A percentile compares a stretch with the other conserved stretches of the same genome.
Conservation (phyloP, 2,888 invertebrate genomes). For the Scaptomyza caliginosa region DNA sequence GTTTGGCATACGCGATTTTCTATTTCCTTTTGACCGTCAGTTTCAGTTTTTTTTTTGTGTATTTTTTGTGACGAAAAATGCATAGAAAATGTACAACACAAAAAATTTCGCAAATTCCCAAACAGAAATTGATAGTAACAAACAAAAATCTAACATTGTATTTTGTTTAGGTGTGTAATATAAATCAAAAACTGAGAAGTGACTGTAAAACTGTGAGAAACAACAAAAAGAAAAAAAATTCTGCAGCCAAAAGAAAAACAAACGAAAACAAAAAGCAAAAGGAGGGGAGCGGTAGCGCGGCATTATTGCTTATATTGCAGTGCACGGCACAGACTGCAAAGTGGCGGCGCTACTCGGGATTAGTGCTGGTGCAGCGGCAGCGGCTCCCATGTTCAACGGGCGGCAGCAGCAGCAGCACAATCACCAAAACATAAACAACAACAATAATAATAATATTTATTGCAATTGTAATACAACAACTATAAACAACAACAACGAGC, state of each 20-base stretch:
- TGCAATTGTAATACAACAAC: conserved; percentile 10
- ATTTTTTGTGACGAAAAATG: conserved; percentile 76
- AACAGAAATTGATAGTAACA: conserved; percentile 22
- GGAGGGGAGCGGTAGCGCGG: conserved; percentile 43
- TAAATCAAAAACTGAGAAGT: not conserved
- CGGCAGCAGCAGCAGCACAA: conserved; percentile 63
- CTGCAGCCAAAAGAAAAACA: conserved; percentile 36
- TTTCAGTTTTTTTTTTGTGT: conserved; percentile 67
- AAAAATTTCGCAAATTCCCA: conserved; percentile 36
- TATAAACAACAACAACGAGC: conserved; percentile 35
- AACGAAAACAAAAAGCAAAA: conserved; percentile 30
- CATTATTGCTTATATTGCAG: conserved; percentile 64
- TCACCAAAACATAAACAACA: conserved; percentile 46
- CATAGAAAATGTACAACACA: conserved; percentile 63
- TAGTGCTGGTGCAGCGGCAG: conserved; percentile 77
- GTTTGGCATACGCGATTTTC: conserved; percentile 59
- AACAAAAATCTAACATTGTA: conserved; percentile 1
- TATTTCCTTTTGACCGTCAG: conserved; percentile 63
- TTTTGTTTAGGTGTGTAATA: conserved; percentile 29
- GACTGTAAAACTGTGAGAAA: conserved; percentile 36
- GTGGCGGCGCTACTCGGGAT: conserved; percentile 75
- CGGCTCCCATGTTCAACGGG: conserved; percentile 75
- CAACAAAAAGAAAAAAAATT: conserved; percentile 57
- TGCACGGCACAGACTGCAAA: conserved; percentile 75
- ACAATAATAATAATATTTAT: conserved; percentile 36